Percentiles rank a stretch among this genome's conserved stretches.
Evolutionary conservation across 1,140 invertebrate genomes (phyloP).

Genomic region (Meloidogyne floridensis): DNA sequence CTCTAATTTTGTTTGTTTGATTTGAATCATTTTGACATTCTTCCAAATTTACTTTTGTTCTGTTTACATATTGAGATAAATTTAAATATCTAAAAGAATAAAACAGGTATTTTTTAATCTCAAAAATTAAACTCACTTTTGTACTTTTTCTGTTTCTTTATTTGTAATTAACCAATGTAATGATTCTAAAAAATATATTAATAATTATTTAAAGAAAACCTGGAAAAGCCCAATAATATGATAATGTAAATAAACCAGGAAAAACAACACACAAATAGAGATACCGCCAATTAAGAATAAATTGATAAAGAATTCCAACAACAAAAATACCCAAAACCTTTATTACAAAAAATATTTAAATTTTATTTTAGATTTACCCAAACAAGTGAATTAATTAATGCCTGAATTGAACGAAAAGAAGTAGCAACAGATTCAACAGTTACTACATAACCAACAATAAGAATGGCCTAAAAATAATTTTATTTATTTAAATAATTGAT

Average conservation of each 20-base stretch:
- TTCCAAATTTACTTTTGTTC: conserved; percentile 37
- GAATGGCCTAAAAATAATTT: conserved; percentile 7
- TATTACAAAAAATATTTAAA: not conserved
- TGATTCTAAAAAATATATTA: conserved; percentile 45
- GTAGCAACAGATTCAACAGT: conserved; percentile 45
- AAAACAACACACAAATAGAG: conserved; percentile 41
- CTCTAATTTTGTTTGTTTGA: conserved; percentile 3
- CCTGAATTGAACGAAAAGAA: conserved; percentile 49
- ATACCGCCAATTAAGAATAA: conserved; percentile 46
- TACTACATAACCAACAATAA: conserved; percentile 19
- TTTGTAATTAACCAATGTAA: conserved; percentile 54
- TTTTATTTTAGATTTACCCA: conserved; percentile 37
- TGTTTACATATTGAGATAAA: conserved; percentile 38
- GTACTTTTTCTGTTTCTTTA: conserved; percentile 41
- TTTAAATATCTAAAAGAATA: conserved; percentile 35
- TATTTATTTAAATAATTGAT: not conserved
- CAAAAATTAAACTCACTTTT: conserved; percentile 25
- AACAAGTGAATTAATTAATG: conserved; percentile 43
- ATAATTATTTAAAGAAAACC: conserved; percentile 13
- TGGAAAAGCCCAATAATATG: conserved; percentile 47
- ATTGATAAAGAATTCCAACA: conserved; percentile 51
- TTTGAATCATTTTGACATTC: conserved; percentile 34
- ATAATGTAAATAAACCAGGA: conserved; percentile 44
- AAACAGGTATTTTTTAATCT: too few relatives aligned
- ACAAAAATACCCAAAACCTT: conserved; percentile 43